phyloP scores from a whole-genome alignment of 2,113 vertebrate genomes.

The Platanista minor region DNA sequence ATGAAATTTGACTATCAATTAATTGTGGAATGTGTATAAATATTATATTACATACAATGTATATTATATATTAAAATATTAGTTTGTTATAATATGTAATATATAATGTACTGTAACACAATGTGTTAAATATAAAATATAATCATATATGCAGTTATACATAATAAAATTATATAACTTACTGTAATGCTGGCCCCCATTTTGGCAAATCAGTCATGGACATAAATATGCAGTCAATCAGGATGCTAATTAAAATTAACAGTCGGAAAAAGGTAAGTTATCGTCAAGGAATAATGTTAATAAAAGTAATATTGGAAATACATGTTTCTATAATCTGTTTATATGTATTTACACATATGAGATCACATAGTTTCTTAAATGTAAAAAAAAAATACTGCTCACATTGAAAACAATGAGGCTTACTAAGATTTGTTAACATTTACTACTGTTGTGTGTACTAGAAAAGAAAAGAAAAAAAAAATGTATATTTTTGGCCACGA shows the following conservation, averaged over 20 bases:
- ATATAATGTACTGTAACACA: neutral
- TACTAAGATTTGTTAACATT: neutral
- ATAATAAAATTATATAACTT: conserved; percentile 38
- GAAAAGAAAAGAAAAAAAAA: too few relatives aligned
- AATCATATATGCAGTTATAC: neutral
- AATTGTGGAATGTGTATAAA: neutral
- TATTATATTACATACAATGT: neutral
- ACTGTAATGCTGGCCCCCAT: conserved; percentile 41
- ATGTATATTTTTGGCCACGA: too few relatives aligned
- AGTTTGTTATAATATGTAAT: neutral
- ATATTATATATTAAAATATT: neutral
- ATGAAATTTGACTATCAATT: neutral
- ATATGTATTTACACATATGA: neutral
- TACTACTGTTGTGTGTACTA: neutral
- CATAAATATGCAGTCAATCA: conserved; percentile 59
- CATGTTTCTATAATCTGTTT: neutral
- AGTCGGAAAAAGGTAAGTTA: conserved; percentile 56
- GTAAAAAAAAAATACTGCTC: neutral
- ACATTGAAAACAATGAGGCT: neutral
- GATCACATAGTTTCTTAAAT: neutral
- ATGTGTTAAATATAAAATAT: neutral
- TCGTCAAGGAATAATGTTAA: conserved; percentile 54
- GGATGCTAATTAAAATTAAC: conserved; percentile 47
- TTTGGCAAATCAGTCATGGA: neutral
- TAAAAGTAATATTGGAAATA: conserved; percentile 10